Percentiles rank a stretch among this genome's conserved stretches.
phyloP scores from a whole-genome alignment of 2,113 vertebrate genomes.

The Phyllostomus discolor region DNA sequence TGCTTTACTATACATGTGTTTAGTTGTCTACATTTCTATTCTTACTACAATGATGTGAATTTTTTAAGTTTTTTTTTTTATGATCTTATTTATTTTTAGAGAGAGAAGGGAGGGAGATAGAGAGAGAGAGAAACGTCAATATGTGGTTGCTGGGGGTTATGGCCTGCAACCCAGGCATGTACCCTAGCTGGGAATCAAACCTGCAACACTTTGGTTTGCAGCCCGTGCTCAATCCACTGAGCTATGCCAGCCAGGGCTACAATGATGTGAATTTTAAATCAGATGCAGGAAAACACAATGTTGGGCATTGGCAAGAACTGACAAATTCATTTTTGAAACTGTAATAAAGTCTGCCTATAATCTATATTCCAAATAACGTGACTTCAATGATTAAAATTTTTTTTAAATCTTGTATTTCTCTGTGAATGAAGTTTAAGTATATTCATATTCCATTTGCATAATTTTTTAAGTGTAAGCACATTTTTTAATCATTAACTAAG shows the following conservation, averaged over 20 bases:
- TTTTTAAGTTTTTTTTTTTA: no score
- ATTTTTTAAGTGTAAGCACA: not conserved
- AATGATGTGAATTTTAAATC: not conserved
- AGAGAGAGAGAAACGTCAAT: no score
- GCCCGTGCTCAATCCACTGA: no score
- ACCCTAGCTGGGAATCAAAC: no score
- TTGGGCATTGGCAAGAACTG: not conserved
- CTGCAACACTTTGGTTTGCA: no score
- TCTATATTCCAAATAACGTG: not conserved
- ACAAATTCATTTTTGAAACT: not conserved
- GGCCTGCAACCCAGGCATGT: no score
- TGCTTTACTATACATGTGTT: not conserved
- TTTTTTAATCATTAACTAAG: not conserved
- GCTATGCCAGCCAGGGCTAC: no score
- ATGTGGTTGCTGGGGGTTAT: no score
- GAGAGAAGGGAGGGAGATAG: no score
- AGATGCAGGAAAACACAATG: not conserved
- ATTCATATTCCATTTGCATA: not conserved
- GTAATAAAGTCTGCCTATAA: not conserved
- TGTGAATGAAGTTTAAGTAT: not conserved
- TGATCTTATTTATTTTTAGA: no score
- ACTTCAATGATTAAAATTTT: not conserved
- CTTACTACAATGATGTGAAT: not conserved
- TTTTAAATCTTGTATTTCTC: not conserved
- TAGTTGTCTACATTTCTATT: not conserved